Evolutionary conservation across 2,888 invertebrate genomes (phyloP).

Genomic region (Parthenolecanium corni): DNA sequence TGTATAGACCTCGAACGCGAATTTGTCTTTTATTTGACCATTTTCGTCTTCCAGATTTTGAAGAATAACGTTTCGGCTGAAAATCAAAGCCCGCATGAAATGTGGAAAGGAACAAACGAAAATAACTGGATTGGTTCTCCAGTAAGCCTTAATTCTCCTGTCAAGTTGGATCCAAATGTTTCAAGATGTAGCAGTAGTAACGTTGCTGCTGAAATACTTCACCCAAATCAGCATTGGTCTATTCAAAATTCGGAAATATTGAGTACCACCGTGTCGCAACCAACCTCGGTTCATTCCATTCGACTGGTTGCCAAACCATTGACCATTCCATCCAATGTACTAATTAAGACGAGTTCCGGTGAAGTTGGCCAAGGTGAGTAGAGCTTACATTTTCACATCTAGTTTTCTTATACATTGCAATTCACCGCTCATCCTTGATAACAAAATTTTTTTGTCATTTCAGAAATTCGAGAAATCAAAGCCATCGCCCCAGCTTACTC

Average conservation of each 20-base stretch:
- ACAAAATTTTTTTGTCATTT: neutral
- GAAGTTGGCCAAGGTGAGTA: neutral
- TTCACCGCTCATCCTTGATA: no score
- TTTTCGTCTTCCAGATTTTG: neutral
- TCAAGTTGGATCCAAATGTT: slow-evolving; percentile 1
- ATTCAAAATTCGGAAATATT: neutral
- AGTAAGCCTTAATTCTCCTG: neutral
- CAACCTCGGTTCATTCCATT: slow-evolving; percentile 1
- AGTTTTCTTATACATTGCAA: neutral
- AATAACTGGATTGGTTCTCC: neutral
- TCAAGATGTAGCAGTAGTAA: neutral
- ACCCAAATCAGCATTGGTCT: slow-evolving; percentile 15
- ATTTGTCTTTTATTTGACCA: neutral
- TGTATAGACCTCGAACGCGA: neutral
- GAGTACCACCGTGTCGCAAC: slow-evolving; percentile 1
- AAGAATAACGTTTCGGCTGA: slow-evolving; percentile 7
- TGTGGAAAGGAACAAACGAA: slow-evolving; percentile 8
- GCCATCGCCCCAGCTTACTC: slow-evolving; percentile 5
- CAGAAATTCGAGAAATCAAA: slow-evolving; percentile 13
- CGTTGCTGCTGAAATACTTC: neutral
- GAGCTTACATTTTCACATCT: neutral
- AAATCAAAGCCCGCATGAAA: slow-evolving; percentile 21
- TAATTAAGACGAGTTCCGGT: slow-evolving; percentile 1
- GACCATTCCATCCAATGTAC: neutral
- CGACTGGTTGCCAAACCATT: neutral